Percentiles rank a stretch among this genome's conserved stretches.
Evolutionary conservation across 2,797 vertebrate species (phyloP).

Genomic region (Epinephelus coioides): DNA sequence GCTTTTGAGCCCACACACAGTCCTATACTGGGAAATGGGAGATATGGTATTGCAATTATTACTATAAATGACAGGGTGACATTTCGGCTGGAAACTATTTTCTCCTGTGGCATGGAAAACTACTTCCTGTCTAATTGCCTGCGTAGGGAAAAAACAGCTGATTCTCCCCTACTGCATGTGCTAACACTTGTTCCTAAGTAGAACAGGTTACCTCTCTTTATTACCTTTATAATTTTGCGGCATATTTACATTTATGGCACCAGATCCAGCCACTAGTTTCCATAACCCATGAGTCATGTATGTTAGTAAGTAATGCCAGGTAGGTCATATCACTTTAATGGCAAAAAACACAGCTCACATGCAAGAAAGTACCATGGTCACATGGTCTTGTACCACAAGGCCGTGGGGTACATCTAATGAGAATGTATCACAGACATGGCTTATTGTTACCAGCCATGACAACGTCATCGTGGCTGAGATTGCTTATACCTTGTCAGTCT

Average conservation of each 20-base stretch:
- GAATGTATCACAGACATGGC: too few species aligned
- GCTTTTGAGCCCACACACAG: constrained; percentile 68
- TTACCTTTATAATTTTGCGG: neutral
- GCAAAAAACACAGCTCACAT: neutral
- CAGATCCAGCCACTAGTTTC: neutral
- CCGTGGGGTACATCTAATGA: neutral
- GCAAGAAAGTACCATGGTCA: neutral
- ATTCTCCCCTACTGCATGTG: constrained; percentile 5
- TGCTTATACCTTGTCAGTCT: too few species aligned
- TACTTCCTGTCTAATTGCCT: constrained; percentile 29
- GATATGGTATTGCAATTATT: constrained; percentile 63
- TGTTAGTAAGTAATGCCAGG: neutral
- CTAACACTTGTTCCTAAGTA: constrained; percentile 21
- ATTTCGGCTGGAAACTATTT: constrained; percentile 69
- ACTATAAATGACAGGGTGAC: constrained; percentile 64
- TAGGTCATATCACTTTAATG: neutral
- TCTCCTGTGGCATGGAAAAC: constrained; percentile 39
- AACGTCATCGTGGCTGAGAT: too few species aligned
- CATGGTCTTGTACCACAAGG: neutral
- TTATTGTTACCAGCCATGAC: too few species aligned
- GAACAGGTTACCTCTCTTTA: neutral
- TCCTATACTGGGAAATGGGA: constrained; percentile 51
- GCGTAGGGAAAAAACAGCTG: neutral
- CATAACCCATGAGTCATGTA: neutral
- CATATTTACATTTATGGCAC: neutral